phyloP scores from a whole-genome alignment of 1,140 invertebrate genomes.

The Centruroides vittatus region DNA sequence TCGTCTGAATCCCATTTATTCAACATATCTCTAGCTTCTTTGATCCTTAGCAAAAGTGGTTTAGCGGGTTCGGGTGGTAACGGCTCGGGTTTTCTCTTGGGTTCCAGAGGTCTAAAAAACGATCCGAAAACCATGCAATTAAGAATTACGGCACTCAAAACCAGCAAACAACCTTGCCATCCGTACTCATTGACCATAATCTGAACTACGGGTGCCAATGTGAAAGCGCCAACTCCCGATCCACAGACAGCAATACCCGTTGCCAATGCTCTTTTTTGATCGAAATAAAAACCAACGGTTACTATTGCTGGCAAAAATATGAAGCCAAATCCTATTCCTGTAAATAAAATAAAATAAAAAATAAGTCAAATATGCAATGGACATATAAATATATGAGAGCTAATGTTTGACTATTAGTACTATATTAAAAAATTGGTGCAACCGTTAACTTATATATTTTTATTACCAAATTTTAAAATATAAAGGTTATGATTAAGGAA shows the following conservation, averaged over 20 bases:
- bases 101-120: constrained; percentile 49
- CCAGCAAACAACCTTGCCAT: constrained; percentile 48
- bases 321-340: constrained; percentile 80
- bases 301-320: constrained; percentile 91
- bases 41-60: constrained; percentile 9
- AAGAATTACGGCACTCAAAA: constrained; percentile 63
- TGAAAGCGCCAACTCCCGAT: constrained; percentile 71
- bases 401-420: too few relatives aligned
- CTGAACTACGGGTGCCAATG: constrained; percentile 60
- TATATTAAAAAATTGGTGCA: too few relatives aligned
- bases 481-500: too few relatives aligned
- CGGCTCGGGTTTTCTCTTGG: not conserved
- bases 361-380: too few relatives aligned
- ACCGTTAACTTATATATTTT: too few relatives aligned
- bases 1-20: not conserved
- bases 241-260: constrained; percentile 91
- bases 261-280: constrained; percentile 73
- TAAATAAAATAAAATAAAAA: constrained; percentile 12
- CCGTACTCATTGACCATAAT: constrained; percentile 35
- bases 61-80: not conserved
- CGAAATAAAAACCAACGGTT: constrained; percentile 87
- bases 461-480: too few relatives aligned
- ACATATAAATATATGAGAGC: too few relatives aligned
- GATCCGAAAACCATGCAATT: constrained; percentile 68
- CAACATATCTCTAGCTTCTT: constrained; percentile 4